Base-by-base conservation (phyloP, 1,140 invertebrate species). In the Coelopa frigida region DNA sequence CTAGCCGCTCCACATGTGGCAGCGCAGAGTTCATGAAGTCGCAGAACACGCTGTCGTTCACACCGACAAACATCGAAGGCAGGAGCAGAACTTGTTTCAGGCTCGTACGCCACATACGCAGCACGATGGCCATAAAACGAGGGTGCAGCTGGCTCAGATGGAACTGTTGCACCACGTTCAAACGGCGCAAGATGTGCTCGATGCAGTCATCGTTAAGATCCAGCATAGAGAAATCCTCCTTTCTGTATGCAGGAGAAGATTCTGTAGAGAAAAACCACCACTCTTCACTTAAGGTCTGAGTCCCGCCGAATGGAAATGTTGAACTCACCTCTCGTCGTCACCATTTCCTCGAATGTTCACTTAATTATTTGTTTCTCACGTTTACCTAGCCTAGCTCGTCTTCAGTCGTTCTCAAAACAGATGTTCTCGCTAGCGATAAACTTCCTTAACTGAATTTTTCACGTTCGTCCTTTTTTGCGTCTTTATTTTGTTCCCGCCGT, bases 201-300 rank as follows among this genome's bases (percentile, higher is more conserved):
- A 63, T 21, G 8, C 63, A 61, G 49, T 63, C 60, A 35, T 63
- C 60, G 17, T 63, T 63, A 4, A 63, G 50, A 26, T 63, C 24
- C 56, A 50, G 6, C 33, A 43, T 14, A 14, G n/a, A n/a, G 27
- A 4, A 31, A 21, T 4, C 12, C 12, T 20, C 15, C 41, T n/a
- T n/a, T n/a, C n/a, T n/a, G n/a, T n/a, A n/a, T n/a, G 23, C 5
- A 26, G 14, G 7, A 21, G 24, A 43, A 18, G 23, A 21, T 21
- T 43, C 41, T 43, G 27, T 3, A 24, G 29, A 22, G 6, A 15
- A 18, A 20, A 2, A 43, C 1, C 21, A 43, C n/a, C 12, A 32
- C 10, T 32, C 21, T n/a, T 23, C 17, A 23, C 4, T 40, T 40
- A 21, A 14, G 21, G 21, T 11, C 8, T 3, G 21, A 31, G 1